Percentiles rank a stretch among this genome's conserved stretches.
Conservation (phyloP, 2,797 vertebrate genomes). For the Rhabdomys pumilio region DNA sequence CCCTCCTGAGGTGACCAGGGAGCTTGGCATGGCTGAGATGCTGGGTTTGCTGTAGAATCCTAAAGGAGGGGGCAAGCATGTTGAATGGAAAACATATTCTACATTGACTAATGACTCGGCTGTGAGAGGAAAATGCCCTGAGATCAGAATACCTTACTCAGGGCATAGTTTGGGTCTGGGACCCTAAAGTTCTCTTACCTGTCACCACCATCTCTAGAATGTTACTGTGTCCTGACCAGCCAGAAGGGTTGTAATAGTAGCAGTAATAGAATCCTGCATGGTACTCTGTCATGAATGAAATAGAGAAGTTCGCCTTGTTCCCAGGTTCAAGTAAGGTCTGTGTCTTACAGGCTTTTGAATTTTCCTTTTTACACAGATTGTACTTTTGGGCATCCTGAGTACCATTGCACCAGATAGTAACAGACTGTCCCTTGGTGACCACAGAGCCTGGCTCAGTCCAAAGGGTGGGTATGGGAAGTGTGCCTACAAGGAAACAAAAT, state of each 20-base stretch:
- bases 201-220: neutral
- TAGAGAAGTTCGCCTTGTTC: neutral
- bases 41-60: neutral
- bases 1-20: neutral
- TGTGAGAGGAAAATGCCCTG: neutral
- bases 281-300: neutral
- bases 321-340: neutral
- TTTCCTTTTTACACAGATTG: neutral
- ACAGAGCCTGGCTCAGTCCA: neutral
- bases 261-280: neutral
- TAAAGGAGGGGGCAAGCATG: neutral
- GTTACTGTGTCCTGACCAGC: neutral
- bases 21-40: neutral
- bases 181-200: neutral
- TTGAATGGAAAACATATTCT: neutral
- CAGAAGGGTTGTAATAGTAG: neutral
- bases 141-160: neutral
- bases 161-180: neutral
- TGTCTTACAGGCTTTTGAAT: neutral
- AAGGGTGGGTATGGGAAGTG: neutral
- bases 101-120: neutral
- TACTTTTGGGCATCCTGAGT: neutral
- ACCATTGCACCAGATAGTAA: neutral
- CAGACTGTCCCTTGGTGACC: neutral
- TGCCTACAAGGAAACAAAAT: neutral